Conservation (phyloP, 2,888 invertebrate genomes). For the Sclerodermus sp. region DNA sequence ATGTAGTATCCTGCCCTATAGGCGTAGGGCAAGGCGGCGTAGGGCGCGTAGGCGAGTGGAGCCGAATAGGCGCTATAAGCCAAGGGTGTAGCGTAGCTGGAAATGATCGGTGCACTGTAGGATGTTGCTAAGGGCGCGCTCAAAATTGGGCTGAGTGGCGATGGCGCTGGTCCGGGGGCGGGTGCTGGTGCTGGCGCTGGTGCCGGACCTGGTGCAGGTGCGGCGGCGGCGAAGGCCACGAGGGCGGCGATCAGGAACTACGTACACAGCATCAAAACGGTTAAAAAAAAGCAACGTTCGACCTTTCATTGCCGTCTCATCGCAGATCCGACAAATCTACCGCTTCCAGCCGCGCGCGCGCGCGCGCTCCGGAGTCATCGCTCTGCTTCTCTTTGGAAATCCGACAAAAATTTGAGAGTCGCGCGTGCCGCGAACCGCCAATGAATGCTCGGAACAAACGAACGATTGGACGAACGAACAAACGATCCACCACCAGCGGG, state of each 20-base stretch:
- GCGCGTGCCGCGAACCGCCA: too few relatives aligned
- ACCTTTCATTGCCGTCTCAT: too few relatives aligned
- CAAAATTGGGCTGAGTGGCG: conserved; percentile 31
- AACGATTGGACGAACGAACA: too few relatives aligned
- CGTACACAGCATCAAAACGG: background rate
- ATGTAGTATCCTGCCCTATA: conserved; percentile 21
- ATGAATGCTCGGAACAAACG: too few relatives aligned
- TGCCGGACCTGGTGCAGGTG: conserved; percentile 45
- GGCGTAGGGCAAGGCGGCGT: conserved; percentile 24
- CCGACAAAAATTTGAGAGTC: too few relatives aligned
- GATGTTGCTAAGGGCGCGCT: conserved; percentile 42
- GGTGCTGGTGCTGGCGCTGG: conserved; percentile 55
- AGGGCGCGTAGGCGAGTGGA: conserved; percentile 18
- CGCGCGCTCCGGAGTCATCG: too few relatives aligned
- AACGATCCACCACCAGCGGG: too few relatives aligned
- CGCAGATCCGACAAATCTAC: too few relatives aligned
- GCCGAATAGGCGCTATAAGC: conserved; percentile 44
- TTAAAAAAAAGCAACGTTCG: too few relatives aligned
- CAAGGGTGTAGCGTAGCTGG: conserved; percentile 47
- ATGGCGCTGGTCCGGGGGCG: conserved; percentile 43
- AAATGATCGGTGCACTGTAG: conserved; percentile 48
- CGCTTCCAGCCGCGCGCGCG: too few relatives aligned
- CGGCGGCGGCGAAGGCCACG: conserved; percentile 61
- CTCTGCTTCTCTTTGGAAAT: too few relatives aligned
- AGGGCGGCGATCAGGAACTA: conserved; percentile 61